Evolutionary conservation across 2,797 vertebrate species (phyloP), one percentile per base, ranked within the genome.

Genomic region (Darevskia mixta): DNA sequence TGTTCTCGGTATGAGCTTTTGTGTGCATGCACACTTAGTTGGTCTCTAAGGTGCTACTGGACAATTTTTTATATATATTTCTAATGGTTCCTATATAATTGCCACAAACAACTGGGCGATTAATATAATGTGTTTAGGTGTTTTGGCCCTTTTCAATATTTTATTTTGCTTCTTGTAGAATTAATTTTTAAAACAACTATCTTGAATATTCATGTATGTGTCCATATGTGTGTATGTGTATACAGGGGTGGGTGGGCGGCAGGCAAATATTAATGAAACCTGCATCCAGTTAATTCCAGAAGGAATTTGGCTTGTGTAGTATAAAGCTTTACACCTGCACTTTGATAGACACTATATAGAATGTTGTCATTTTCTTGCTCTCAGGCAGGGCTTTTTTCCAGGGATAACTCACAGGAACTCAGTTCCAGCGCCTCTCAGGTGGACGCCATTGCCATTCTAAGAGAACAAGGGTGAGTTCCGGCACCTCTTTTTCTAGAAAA

Each of bases 271-370:
- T 43, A 76, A 1, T 55, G 49, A 55, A 76, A 77, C 32, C 55
- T 64, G 27, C 58, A 79, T 32, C 17, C 49, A 32, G 32, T 55
- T 79, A 81, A 64, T 35, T 38, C 18, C 17, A 58, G 81, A 69
- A 38, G 27, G 17, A 71, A 88, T 79, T 18, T 79, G 49, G 32
- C 38, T 84, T 72, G 41, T 64, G 66, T 8, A 43, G 27, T 66
- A 45, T 45, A 77, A 49, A 87, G 35, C 41, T 76, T 89, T 92
- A 73, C 3, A 82, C 5, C 81, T 89, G 1, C 79, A 1, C 55
- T 82, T 20, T 86, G 85, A 84, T 77, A 87, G 82, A 1, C 76
- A 73, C 2, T 11, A 1, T 32, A 92, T 27, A 1, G 64, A 82
- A 76, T 55, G 35, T 79, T 43, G 71, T 38, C 20, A 49, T 18